A percentile compares a stretch with the other conserved stretches of the same genome.
Conservation (phyloP, 2,797 vertebrate species). For the Chrysolophus pictus region DNA sequence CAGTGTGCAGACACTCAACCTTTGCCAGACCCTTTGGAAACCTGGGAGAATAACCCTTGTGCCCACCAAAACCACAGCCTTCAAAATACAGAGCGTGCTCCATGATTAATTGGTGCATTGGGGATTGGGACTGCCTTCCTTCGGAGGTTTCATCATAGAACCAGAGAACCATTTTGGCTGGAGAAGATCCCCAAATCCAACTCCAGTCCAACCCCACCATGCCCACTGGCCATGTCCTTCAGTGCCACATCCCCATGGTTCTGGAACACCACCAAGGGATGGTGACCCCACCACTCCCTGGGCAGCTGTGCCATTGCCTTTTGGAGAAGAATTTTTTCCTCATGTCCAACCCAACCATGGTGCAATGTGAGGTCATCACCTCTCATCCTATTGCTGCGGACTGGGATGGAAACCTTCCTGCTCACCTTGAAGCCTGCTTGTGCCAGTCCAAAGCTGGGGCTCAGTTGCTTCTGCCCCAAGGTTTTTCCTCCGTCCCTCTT, state of each 20-base stretch:
- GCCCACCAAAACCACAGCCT: background rate
- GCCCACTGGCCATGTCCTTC: background rate
- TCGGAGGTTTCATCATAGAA: background rate
- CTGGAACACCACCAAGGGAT: no score
- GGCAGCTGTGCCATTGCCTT: no score
- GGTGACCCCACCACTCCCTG: no score
- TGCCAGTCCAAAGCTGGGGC: background rate
- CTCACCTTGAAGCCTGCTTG: background rate
- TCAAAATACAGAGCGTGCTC: background rate
- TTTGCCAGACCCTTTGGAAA: background rate
- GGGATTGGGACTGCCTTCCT: background rate
- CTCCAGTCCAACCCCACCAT: background rate
- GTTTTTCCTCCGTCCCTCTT: background rate
- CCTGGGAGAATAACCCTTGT: background rate
- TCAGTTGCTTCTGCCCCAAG: background rate
- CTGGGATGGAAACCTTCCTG: background rate
- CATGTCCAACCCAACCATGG: no score
- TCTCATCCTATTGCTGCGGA: no score
- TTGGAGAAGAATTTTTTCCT: no score
- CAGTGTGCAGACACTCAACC: rapidly evolving
- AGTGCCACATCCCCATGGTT: background rate
- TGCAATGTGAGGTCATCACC: no score
- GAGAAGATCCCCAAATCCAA: background rate
- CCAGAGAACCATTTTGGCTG: background rate
- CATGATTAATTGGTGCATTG: background rate